Evolutionary conservation across 2,888 invertebrate species (phyloP), one percentile per base, ranked within the genome.

Genomic region (Magallana nippona): DNA sequence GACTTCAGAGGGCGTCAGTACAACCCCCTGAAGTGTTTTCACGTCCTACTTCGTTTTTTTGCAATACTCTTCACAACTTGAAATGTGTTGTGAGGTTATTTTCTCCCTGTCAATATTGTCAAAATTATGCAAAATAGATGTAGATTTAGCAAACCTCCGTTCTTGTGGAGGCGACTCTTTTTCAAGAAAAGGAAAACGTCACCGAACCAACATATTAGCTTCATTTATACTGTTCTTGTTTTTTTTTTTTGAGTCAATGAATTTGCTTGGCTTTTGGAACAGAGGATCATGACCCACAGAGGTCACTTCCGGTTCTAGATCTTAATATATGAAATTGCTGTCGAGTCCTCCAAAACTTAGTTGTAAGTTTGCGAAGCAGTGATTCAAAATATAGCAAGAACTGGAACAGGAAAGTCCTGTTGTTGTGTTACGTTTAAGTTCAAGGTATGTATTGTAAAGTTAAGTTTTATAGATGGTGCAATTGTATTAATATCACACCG

Each of bases 61-160:
- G 17, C 71, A 27, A 19, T 71, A 71, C 32, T 32, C 71, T 22
- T 71, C 13, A 32, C 27, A 27, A 71, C 22, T 71, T 71, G 32
- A 71, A 71, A 71, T 71, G 27, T 32, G 27, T 11, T 71, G 19
- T 71, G 71, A 32, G 71, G 71, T 71, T 71, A 11, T 15, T 71
- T 27, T 27, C 22, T 27, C 13, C 32, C 71, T 71, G 71, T 32
- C 71, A 71, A 71, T 71, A 71, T 71, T 71, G 71, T 71, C 71
- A 71, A 27, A 71, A 71, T 27, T 71, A 71, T 71, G 71, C 71
- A 71, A 71, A 71, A 71, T 32, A 71, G 13, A 71, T 71, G 71
- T 71, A 71, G 71, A 71, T 71, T 71, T 8, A 15, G 27, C 13
- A 32, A 71, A 71, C 17, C 17, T 71, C 71, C 22, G 15, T 71